Base-by-base conservation (phyloP, 2,797 vertebrate genomes). In the Ambastaia sidthimunki region DNA sequence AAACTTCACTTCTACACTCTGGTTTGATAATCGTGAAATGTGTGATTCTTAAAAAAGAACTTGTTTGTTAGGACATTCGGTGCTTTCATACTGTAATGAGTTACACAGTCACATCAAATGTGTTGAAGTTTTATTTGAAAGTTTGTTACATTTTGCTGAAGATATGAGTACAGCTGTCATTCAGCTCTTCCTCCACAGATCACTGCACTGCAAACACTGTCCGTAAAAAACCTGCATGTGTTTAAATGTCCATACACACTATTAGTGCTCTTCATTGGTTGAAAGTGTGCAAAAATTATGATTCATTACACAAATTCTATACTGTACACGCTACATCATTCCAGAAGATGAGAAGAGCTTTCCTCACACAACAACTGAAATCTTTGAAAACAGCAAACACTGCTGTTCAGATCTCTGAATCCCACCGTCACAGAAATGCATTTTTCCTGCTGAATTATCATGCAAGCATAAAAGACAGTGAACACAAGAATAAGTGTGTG, bases 111-210 rank as follows among this genome's bases (percentile, higher is more conserved):
- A 25, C 16, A n/a, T 66, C 48, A 57, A 28, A 21, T 48, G 34
- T 31, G n/a, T 63, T 28, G 6, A 1, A 9, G 65, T 82, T 85
- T 31, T 85, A 84, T 84, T 87, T 87, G 47, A 82, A 76, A 84
- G 74, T 82, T 78, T 84, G 82, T 82, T 80, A 80, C 81, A 80
- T 15, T 69, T 62, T 73, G 78, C 76, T 82, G 74, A 87, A 83
- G 80, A 65, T 71, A 31, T 76, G 67, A 68, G 54, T 57, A 85
- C 76, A 86, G 76, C 84, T 63, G 72, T 77, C 71, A 81, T 73
- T 47, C 70, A 81, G 72, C 48, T 73, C 78, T 62, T 75, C 74
- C 59, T 71, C 75, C 80, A n/a, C n/a, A 62, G 72, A 62, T 74
- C 57, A 52, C 54, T 83, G 63, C 44, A 82, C 71, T 83, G 83